phyloP scores from a whole-genome alignment of 2,888 invertebrate species.

The Micoletzkya japonica region DNA sequence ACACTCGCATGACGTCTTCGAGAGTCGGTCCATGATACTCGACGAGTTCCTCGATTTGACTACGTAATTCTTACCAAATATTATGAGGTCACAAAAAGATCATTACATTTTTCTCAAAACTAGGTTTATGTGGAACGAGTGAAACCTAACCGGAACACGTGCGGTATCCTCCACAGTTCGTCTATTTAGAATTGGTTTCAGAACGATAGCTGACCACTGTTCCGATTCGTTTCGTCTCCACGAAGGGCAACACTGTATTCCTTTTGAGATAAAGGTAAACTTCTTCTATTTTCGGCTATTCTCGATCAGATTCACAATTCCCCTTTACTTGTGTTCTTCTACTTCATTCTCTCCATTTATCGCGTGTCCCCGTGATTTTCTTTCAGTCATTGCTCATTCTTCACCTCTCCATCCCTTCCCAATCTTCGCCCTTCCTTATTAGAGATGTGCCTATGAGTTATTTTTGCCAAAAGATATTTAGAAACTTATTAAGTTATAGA shows the following conservation, averaged over 20 bases:
- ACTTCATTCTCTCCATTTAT: neutral
- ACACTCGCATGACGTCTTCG: conserved; percentile 47
- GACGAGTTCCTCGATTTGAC: conserved; percentile 58
- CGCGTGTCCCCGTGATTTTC: no score
- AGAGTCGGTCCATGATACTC: conserved; percentile 55
- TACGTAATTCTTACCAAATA: no score
- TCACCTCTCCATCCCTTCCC: no score
- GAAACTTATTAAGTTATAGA: no score
- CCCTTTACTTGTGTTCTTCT: neutral
- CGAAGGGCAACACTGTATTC: conserved; percentile 53
- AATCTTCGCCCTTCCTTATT: no score
- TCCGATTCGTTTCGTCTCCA: conserved; percentile 51
- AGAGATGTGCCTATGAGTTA: no score
- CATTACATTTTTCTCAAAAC: no score
- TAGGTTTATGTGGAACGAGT: no score
- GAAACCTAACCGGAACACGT: no score
- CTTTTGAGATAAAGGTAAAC: conserved; percentile 44
- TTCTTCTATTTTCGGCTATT: neutral
- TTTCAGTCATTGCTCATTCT: no score
- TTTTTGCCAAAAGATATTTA: no score
- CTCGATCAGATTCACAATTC: neutral
- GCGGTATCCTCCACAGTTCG: neutral
- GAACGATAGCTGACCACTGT: conserved; percentile 54
- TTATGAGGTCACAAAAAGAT: no score
- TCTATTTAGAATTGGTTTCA: conserved; percentile 27